These are phyloP conservation scores for Oryzias melastigma DNA, from an alignment of 2,113 vertebrate genomes.

Conservation along the genomic window DNA sequence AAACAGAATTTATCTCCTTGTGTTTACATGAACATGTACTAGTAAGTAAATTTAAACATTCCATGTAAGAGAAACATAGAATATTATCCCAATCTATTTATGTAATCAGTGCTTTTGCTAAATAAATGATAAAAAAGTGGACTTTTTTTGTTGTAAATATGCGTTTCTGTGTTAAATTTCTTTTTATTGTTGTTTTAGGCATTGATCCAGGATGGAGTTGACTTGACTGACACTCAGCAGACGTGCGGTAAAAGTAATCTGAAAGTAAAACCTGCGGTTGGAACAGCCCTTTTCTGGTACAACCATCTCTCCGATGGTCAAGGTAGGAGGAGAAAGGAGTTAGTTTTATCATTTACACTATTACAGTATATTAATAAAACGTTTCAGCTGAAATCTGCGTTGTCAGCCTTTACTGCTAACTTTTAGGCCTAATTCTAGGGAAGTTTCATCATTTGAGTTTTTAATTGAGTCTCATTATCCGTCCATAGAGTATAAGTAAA, in stretches of 20 bases:
- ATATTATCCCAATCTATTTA: no score
- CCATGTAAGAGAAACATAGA: no score
- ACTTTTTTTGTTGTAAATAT: no score
- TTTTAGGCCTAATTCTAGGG: background rate
- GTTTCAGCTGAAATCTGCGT: no score
- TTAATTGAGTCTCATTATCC: no score
- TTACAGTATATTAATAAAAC: background rate
- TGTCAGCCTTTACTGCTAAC: background rate
- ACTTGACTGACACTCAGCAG: constrained; percentile 88
- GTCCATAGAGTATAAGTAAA: no score
- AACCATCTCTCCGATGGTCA: constrained; percentile 96
- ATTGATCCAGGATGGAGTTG: constrained; percentile 86
- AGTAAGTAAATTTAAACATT: no score
- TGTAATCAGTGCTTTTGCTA: no score
- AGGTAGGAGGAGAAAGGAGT: constrained; percentile 73
- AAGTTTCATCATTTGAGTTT: no score
- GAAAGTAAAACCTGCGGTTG: constrained; percentile 85
- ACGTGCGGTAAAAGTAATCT: constrained; percentile 91
- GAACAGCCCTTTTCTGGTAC: constrained; percentile 95
- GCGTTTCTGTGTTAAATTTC: background rate
- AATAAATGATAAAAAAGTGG: no score
- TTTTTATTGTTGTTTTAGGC: constrained; percentile 75
- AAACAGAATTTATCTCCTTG: no score
- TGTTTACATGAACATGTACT: no score
- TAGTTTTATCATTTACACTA: background rate